Evolutionary conservation across 2,797 vertebrate genomes (phyloP).

Genomic region (Chromis chromis): DNA sequence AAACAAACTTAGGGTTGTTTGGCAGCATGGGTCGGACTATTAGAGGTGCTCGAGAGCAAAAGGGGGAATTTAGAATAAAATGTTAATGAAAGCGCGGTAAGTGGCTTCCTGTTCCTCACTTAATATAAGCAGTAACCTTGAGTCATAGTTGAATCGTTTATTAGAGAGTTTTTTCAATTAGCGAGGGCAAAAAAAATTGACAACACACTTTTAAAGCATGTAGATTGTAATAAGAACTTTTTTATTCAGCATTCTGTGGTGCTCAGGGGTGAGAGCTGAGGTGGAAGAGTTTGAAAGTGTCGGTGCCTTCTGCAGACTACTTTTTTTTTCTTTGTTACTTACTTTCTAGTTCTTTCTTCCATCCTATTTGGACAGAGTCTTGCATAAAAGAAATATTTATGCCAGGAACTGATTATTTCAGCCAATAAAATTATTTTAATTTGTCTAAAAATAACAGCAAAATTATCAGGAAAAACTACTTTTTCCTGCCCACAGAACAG

Average conservation of each 20-base stretch:
- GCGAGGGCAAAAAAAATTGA: background rate
- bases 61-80: conserved; percentile 9
- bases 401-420: too few relatives aligned
- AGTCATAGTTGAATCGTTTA: background rate
- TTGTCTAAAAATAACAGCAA: too few relatives aligned
- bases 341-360: too few relatives aligned
- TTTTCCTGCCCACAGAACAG: too few relatives aligned
- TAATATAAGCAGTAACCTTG: background rate
- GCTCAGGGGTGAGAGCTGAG: too few relatives aligned
- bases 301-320: too few relatives aligned
- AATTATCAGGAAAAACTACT: too few relatives aligned
- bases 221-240: background rate
- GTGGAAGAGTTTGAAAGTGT: too few relatives aligned
- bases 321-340: too few relatives aligned
- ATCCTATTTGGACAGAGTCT: too few relatives aligned
- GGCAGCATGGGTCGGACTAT: background rate
- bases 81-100: background rate
- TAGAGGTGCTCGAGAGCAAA: conserved; percentile 13
- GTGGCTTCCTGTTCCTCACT: conserved; percentile 20
- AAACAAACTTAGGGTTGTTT: conserved; percentile 23
- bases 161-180: background rate
- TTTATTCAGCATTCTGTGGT: background rate
- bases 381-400: too few relatives aligned
- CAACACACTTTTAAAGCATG: background rate
- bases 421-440: too few relatives aligned